These are phyloP conservation scores for Nibea coibor DNA, from an alignment of 2,113 vertebrate genomes.

Conservation along the genomic window DNA sequence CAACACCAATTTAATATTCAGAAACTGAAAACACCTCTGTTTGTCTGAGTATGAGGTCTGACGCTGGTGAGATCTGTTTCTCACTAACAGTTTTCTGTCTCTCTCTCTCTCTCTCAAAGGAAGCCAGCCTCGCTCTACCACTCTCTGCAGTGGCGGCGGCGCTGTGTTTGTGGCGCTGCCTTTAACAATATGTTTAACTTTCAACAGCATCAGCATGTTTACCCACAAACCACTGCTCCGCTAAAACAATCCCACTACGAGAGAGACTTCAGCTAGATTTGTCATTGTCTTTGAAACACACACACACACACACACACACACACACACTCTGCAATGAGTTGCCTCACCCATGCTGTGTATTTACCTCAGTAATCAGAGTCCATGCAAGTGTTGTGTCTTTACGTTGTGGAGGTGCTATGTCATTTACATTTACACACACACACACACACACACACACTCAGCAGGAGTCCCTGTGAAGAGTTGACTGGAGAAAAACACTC, in stretches of 20 bases:
- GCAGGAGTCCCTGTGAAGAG: constrained; percentile 40
- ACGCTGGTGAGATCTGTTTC: not conserved
- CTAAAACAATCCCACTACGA: constrained; percentile 32
- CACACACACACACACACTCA: constrained; percentile 18
- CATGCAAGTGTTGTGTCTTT: constrained; percentile 83
- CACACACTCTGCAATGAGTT: constrained; percentile 42
- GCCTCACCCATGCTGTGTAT: constrained; percentile 82
- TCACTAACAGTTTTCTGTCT: not conserved
- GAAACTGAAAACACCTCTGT: not conserved
- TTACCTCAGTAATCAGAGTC: constrained; percentile 83
- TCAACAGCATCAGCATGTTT: constrained; percentile 55
- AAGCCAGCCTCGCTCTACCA: not conserved
- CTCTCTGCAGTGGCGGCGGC: not conserved
- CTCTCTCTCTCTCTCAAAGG: not conserved
- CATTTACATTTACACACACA: constrained; percentile 41
- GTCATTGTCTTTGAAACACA: constrained; percentile 59
- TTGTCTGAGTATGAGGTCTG: not conserved
- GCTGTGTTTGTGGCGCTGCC: not conserved
- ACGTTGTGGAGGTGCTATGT: constrained; percentile 79
- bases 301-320: constrained; percentile 29
- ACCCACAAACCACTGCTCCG: constrained; percentile 50
- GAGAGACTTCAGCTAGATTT: constrained; percentile 62
- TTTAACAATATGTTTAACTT: constrained; percentile 55
- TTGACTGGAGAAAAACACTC: constrained; percentile 39
- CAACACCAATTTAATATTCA: not conserved